Conservation (phyloP, 1,140 invertebrate genomes). For the Drosophila baimaii region DNA sequence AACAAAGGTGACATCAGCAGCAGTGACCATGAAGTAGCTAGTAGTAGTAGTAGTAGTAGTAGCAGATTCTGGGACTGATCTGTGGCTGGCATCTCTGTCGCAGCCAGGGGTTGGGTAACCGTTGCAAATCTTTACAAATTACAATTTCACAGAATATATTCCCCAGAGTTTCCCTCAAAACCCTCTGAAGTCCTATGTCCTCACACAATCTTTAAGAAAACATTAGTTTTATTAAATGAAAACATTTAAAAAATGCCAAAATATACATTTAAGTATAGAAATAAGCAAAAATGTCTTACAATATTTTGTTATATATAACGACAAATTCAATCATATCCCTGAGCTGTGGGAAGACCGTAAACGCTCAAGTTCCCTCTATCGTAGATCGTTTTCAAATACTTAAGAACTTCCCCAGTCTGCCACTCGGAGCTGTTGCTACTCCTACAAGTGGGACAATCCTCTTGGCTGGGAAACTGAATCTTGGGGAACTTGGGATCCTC, state of each 20-base stretch:
- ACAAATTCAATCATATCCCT: neutral
- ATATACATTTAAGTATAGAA: neutral
- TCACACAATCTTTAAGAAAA: no score
- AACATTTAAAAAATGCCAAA: neutral
- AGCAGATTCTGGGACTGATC: no score
- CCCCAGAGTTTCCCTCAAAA: no score
- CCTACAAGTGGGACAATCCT: constrained; percentile 88
- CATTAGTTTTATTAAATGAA: neutral
- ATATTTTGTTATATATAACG: neutral
- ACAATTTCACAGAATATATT: neutral
- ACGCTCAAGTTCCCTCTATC: constrained; percentile 38
- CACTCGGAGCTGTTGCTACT: constrained; percentile 12
- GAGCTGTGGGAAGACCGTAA: constrained; percentile 55
- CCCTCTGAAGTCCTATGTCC: no score
- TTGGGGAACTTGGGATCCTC: constrained; percentile 96
- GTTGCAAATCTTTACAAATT: neutral
- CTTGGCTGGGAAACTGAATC: constrained; percentile 92
- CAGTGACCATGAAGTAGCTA: neutral
- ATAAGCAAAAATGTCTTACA: neutral
- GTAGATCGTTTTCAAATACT: constrained; percentile 51
- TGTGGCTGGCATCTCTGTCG: no score
- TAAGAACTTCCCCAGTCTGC: constrained; percentile 30
- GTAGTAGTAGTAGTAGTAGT: no score
- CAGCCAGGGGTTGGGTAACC: neutral
- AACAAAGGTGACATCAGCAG: neutral